These are phyloP conservation scores for Onthophagus taurus DNA, from an alignment of 1,140 invertebrate genomes.

Conservation along the genomic window DNA sequence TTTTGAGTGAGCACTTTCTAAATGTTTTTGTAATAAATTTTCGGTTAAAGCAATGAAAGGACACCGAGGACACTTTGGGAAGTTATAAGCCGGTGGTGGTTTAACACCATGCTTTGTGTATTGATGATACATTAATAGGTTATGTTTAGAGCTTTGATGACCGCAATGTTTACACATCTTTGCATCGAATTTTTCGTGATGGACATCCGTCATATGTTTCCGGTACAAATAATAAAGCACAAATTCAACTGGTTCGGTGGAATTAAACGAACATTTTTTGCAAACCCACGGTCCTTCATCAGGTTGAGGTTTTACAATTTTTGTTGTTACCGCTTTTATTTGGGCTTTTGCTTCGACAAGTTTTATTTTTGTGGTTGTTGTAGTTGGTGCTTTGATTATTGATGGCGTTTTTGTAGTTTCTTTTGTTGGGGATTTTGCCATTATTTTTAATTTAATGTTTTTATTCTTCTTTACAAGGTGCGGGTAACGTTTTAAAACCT, in stretches of 20 bases:
- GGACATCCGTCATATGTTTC: slow-evolving; percentile 70
- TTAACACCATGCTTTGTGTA: slow-evolving; percentile 69
- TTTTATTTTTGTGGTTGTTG: slow-evolving; percentile 8
- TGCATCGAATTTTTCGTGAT: slow-evolving; percentile 68
- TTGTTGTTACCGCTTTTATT: slow-evolving; percentile 4
- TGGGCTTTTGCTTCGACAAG: slow-evolving; percentile 5
- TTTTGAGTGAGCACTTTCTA: slow-evolving; percentile 44
- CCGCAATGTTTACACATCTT: slow-evolving; percentile 79
- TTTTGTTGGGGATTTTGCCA: slow-evolving; percentile 41
- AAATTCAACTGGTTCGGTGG: slow-evolving; percentile 57
- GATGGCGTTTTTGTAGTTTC: not conserved
- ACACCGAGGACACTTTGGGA: slow-evolving; percentile 71
- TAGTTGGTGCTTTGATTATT: slow-evolving; percentile 6
- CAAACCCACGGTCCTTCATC: slow-evolving; percentile 42
- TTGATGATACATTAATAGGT: slow-evolving; percentile 68
- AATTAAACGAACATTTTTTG: slow-evolving; percentile 41
- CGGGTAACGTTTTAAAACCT: slow-evolving; percentile 79
- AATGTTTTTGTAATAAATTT: slow-evolving; percentile 55
- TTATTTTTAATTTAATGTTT: slow-evolving; percentile 78
- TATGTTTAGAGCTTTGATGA: slow-evolving; percentile 61
- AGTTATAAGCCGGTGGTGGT: slow-evolving; percentile 55
- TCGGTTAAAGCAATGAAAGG: slow-evolving; percentile 63
- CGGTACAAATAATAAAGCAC: slow-evolving; percentile 66
- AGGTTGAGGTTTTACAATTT: slow-evolving; percentile 31
- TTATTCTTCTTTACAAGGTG: slow-evolving; percentile 77